Conservation (phyloP, 2,113 vertebrate species). For the Ramphastos sulfuratus region DNA sequence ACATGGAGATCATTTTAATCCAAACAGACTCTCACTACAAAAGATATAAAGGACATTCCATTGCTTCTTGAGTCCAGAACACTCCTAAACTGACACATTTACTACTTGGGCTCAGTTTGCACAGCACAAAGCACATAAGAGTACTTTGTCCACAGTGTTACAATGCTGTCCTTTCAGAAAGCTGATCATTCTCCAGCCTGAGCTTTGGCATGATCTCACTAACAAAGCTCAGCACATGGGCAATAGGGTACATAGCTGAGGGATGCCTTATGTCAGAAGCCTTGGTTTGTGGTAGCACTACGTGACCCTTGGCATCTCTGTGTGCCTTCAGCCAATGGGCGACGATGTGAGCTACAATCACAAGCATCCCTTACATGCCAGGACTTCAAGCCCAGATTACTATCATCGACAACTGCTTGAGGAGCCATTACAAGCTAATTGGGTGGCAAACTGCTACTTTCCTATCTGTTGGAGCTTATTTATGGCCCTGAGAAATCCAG, state of each 20-base stretch:
- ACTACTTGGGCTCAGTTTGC: conserved; percentile 49
- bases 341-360: conserved; percentile 14
- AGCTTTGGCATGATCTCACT: conserved; percentile 2
- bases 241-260: background rate
- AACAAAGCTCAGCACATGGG: conserved; percentile 18
- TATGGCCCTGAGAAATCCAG: conserved; percentile 29
- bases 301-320: conserved; percentile 18
- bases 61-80: conserved; percentile 37
- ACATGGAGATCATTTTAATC: conserved; percentile 61
- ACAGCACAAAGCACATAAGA: conserved; percentile 56
- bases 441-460: conserved; percentile 21
- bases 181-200: conserved; percentile 29
- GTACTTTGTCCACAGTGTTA: conserved; percentile 41
- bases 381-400: conserved; percentile 37
- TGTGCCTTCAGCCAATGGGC: background rate
- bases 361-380: conserved; percentile 45
- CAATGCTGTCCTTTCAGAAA: conserved; percentile 55
- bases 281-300: conserved; percentile 39
- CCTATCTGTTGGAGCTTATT: conserved; percentile 2
- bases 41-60: conserved; percentile 62
- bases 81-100: conserved; percentile 50
- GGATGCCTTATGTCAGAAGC: conserved; percentile 26
- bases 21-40: conserved; percentile 56
- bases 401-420: conserved; percentile 40
- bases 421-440: conserved; percentile 42